A percentile compares a stretch with the other conserved stretches of the same genome.
These are phyloP conservation scores for Pandemis heparana DNA, from an alignment of 2,888 invertebrate genomes.

Conservation along the genomic window DNA sequence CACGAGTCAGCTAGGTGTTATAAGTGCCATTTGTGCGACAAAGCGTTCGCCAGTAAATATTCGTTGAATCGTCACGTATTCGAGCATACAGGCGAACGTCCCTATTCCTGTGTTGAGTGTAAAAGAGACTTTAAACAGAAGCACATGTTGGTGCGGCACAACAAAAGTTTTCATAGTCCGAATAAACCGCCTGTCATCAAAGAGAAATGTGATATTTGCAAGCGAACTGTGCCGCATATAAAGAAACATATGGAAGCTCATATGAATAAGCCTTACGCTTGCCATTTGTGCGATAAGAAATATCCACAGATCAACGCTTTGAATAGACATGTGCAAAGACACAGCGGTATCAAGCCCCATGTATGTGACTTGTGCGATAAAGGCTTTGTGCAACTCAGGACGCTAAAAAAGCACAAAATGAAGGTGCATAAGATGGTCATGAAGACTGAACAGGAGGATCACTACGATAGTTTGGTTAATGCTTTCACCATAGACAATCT, in stretches of 20 bases:
- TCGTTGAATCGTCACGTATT: slow-evolving; percentile 28
- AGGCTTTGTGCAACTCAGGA: slow-evolving; percentile 35
- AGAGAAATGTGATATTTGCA: slow-evolving; percentile 31
- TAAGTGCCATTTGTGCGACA: slow-evolving; percentile 32
- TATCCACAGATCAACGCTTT: slow-evolving; percentile 36
- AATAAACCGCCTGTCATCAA: slow-evolving; percentile 16
- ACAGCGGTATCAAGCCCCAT: slow-evolving; percentile 37
- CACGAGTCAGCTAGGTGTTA: background rate
- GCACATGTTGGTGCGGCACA: slow-evolving; percentile 13
- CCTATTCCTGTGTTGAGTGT: slow-evolving; percentile 14
- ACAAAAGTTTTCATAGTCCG: slow-evolving; percentile 11
- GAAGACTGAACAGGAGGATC: slow-evolving; percentile 37
- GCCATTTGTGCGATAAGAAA: slow-evolving; percentile 41
- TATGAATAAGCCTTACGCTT: slow-evolving; percentile 39
- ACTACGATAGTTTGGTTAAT: slow-evolving; percentile 36
- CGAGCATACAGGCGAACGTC: slow-evolving; percentile 21
- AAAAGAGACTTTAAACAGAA: slow-evolving; percentile 26
- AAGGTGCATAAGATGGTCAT: slow-evolving; percentile 25
- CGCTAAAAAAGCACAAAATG: slow-evolving; percentile 26
- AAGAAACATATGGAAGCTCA: slow-evolving; percentile 41
- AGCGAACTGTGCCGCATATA: slow-evolving; percentile 30
- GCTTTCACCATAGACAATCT: slow-evolving; percentile 33
- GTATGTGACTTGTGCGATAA: slow-evolving; percentile 40
- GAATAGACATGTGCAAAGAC: slow-evolving; percentile 39
- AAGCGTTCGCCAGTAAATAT: slow-evolving; percentile 24